Base-by-base conservation (phyloP, 1,140 invertebrate genomes). In the Papilio xuthus region DNA sequence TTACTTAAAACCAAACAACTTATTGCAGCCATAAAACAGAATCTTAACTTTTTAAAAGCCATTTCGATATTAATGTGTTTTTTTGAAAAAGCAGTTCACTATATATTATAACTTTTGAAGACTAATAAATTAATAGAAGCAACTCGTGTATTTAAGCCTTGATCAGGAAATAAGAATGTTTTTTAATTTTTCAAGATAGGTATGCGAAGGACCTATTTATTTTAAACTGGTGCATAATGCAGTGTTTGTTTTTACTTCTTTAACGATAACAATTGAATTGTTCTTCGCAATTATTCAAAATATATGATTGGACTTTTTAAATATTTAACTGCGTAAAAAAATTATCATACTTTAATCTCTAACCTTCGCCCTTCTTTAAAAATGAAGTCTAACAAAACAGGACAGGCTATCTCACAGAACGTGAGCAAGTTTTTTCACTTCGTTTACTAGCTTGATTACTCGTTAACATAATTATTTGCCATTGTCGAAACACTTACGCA, bases 11-110 rank as follows among this genome's bases (percentile, higher is more conserved):
- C 71, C 75, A 53, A 79, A n/a, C 20, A 73, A 60, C 3, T 32
- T 20, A 75, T 44, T 44, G 79, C 10, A 23, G 56, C 44, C 47
- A 82, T 26, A n/a, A 81, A 73, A 18, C 79, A 20, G 4, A 81
- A 37, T 69, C 20, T 72, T 50, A 83, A 63, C 32, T 73, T 77
- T 60, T 78, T 84, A 60, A 81, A 32, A 12, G 4, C 26, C 60
- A 67, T 67, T 67, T 67, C 26, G 4, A 63, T 28, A 13, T 26
- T 63, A 28, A 13, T 63, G 6, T 8, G 2, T 44, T 44, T n/a
- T n/a, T n/a, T n/a, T n/a, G n/a, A 44, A 20, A n/a, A 56, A 20
- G n/a, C 53, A 6, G 23, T 1, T 26, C 9, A 20, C 28, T n/a
- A n/a, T n/a, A n/a, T n/a, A n/a, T n/a, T n/a, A n/a, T n/a, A n/a